phyloP scores from a whole-genome alignment of 2,888 invertebrate genomes.

The Poecilus cupreus region DNA sequence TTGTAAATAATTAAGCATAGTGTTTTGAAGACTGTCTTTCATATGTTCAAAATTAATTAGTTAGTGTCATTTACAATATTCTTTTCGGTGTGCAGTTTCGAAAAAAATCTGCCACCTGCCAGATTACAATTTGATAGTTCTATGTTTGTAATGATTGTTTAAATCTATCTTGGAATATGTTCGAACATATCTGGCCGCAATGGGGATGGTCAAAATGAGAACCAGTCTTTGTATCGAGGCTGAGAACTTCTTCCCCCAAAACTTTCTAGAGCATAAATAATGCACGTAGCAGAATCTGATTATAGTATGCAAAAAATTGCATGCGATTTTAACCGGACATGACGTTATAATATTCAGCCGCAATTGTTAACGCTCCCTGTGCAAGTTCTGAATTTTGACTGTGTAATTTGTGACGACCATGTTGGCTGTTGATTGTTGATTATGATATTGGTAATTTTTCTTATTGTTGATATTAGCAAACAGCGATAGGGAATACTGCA shows the following conservation, averaged over 20 bases:
- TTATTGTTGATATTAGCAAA: too few relatives aligned
- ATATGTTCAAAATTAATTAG: too few relatives aligned
- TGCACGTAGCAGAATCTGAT: constrained; percentile 52
- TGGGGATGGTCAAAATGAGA: neutral
- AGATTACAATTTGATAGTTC: too few relatives aligned
- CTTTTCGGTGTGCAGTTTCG: too few relatives aligned
- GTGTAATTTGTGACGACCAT: constrained; percentile 6
- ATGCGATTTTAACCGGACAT: constrained; percentile 48
- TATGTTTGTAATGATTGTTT: too few relatives aligned
- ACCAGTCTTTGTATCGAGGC: neutral
- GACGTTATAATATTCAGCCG: constrained; percentile 22
- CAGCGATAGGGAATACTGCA: too few relatives aligned
- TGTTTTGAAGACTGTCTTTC: too few relatives aligned
- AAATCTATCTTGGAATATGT: too few relatives aligned
- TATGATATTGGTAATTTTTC: neutral
- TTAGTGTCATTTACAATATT: too few relatives aligned
- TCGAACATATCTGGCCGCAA: too few relatives aligned
- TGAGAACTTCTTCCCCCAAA: constrained; percentile 42
- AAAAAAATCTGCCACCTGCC: too few relatives aligned
- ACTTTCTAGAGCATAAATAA: constrained; percentile 58
- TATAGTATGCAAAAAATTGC: constrained; percentile 53
- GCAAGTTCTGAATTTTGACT: neutral
- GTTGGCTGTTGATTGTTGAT: neutral
- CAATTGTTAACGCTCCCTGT: neutral
- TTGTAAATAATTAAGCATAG: too few relatives aligned